Percentiles rank a stretch among this genome's conserved stretches.
Evolutionary conservation across 2,888 invertebrate species (phyloP).

Genomic region (Linnaemya vulpina): DNA sequence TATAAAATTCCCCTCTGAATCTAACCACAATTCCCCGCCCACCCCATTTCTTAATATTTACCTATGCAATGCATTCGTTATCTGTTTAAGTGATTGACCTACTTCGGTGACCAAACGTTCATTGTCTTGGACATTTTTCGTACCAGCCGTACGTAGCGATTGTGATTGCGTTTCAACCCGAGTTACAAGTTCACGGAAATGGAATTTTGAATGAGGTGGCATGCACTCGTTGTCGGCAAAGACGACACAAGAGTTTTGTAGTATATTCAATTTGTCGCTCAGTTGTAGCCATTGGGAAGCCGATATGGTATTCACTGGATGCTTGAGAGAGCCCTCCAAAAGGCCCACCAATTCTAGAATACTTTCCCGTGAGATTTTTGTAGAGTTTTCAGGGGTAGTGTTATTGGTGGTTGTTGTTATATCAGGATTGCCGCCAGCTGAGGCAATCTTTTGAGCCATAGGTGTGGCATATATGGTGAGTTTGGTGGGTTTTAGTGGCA

Average conservation of each 20-base stretch:
- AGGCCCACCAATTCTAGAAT: constrained; percentile 87
- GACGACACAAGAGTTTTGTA: constrained; percentile 92
- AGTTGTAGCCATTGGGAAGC: constrained; percentile 91
- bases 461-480: constrained; percentile 92
- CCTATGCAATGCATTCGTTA: constrained; percentile 83
- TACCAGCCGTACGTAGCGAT: constrained; percentile 87
- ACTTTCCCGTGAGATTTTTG: constrained; percentile 84
- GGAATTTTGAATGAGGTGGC: constrained; percentile 94
- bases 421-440: constrained; percentile 72
- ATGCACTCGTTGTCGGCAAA: constrained; percentile 91
- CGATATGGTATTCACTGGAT: constrained; percentile 83
- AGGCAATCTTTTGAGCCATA: constrained; percentile 80
- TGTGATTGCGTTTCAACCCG: constrained; percentile 88
- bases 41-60: constrained; percentile 82
- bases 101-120: constrained; percentile 88
- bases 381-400: constrained; percentile 82
- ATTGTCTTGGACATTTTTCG: constrained; percentile 88
- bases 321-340: constrained; percentile 86
- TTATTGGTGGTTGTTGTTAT: constrained; percentile 70
- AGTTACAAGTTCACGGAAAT: constrained; percentile 90
- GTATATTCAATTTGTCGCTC: constrained; percentile 90
- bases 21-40: constrained; percentile 79
- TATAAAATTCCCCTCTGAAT: constrained; percentile 81
- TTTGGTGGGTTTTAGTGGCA: constrained; percentile 88
- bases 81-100: constrained; percentile 83